Base-by-base conservation (phyloP, 2,888 invertebrate species). In the Clunio marinus region DNA sequence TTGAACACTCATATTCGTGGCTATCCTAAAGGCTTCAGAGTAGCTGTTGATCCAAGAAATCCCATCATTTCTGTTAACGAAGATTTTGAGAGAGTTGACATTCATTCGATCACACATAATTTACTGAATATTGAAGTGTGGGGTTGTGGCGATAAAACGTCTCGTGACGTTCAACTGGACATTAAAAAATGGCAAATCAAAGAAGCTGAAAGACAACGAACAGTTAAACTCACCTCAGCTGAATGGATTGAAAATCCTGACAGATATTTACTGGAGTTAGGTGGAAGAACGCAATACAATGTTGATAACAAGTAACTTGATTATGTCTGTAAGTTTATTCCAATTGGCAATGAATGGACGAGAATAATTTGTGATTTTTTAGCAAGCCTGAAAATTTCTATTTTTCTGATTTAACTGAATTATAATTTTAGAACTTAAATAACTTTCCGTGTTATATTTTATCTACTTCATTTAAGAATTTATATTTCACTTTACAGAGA, bases 241-340 rank as follows among this genome's bases (percentile, higher is more conserved):
- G 95, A 96, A 76, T 97, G 96, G 96, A 84, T 93, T 75, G 95
- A 96, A 76, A 94, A 96, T 81, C 96, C 96, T 0, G 96, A 97
- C 81, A 85, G 95, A 69, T 93, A 95, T 77, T 83, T 96, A 62
- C 80, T 96, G 70, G 92, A 94, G 77, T 81, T 95, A 75, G 94
- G 92, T 1, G 95, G 94, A 13, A 81, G 91, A 25, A 86, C 88
- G 68, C 88, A 89, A 74, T 91, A 91, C 78, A 88, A 88, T 78
- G 87, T 85, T 77, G 84, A 83, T 2, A 83, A 83, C 74, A 84
- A 80, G 75, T 83, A 82, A 76, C 70, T 59, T 71, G 70, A 68
- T n/a, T n/a, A n/a, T n/a, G n/a, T n/a, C n/a, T n/a, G n/a, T n/a
- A n/a, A n/a, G n/a, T n/a, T n/a, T n/a, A n/a, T n/a, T n/a, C n/a